Percentiles rank a stretch among this genome's conserved stretches.
These are phyloP conservation scores for Osedax frankpressi DNA, from an alignment of 2,888 invertebrate genomes.

Conservation along the genomic window DNA sequence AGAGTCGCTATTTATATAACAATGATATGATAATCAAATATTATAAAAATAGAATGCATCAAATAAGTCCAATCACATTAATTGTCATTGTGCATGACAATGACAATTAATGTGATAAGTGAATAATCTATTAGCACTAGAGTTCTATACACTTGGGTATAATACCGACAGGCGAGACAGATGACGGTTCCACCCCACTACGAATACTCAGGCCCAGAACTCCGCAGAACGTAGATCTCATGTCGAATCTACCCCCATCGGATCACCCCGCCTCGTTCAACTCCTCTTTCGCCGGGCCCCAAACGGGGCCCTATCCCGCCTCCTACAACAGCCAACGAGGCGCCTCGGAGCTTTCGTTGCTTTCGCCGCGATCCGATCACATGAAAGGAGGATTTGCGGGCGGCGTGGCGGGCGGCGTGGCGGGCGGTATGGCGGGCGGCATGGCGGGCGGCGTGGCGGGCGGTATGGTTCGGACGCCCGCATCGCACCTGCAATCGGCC, in stretches of 20 bases:
- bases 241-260: neutral
- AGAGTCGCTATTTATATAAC: no score
- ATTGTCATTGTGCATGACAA: no score
- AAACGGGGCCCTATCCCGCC: neutral
- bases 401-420: neutral
- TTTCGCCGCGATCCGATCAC: neutral
- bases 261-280: neutral
- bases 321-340: neutral
- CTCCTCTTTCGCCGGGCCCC: no score
- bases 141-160: no score
- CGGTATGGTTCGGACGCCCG: neutral
- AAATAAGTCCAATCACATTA: no score
- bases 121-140: no score
- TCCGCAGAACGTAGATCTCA: neutral
- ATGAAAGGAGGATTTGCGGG: neutral
- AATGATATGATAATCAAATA: no score
- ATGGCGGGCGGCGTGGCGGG: neutral
- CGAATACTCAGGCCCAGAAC: neutral
- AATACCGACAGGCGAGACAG: neutral
- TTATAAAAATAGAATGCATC: no score
- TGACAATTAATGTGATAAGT: no score
- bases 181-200: neutral
- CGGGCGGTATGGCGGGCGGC: neutral
- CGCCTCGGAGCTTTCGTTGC: no score
- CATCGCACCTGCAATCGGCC: neutral